phyloP scores from a whole-genome alignment of 2,888 invertebrate species.

The Eupithecia abbreviata region DNA sequence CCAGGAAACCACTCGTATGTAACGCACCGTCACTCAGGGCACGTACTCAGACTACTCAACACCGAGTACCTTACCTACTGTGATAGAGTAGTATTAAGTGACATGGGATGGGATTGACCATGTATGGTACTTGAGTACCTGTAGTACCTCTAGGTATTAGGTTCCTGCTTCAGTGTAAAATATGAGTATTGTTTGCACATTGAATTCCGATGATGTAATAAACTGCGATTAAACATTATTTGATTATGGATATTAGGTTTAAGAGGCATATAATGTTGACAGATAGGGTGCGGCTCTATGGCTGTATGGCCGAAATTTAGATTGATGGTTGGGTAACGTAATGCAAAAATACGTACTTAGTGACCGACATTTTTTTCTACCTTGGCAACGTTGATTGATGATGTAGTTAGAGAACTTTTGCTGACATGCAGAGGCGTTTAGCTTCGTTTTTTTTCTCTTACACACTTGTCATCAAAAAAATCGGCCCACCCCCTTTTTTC shows the following conservation, averaged over 20 bases:
- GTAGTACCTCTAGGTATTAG: background rate
- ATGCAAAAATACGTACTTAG: constrained; percentile 41
- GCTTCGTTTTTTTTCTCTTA: background rate
- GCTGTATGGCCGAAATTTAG: constrained; percentile 34
- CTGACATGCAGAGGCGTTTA: background rate
- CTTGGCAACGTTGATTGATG: constrained; percentile 43
- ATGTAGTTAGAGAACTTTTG: background rate
- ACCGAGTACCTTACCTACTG: background rate
- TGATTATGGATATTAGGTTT: constrained; percentile 2
- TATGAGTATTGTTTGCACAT: background rate
- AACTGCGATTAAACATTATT: constrained; percentile 3
- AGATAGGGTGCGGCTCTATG: constrained; percentile 29
- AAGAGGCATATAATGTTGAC: constrained; percentile 35
- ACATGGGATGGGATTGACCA: background rate
- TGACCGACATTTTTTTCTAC: constrained; percentile 42
- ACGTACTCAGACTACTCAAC: background rate
- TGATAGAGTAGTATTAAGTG: background rate
- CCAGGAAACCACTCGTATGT: background rate
- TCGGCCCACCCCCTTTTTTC: no score
- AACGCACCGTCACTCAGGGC: background rate
- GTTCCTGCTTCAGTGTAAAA: background rate
- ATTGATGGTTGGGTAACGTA: constrained; percentile 38
- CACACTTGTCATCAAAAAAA: no score
- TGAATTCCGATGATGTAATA: constrained; percentile 11
- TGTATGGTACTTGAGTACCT: constrained; percentile 2